A percentile compares a stretch with the other conserved stretches of the same genome.
phyloP scores from a whole-genome alignment of 2,888 invertebrate genomes.

The Hydriomena furcata region DNA sequence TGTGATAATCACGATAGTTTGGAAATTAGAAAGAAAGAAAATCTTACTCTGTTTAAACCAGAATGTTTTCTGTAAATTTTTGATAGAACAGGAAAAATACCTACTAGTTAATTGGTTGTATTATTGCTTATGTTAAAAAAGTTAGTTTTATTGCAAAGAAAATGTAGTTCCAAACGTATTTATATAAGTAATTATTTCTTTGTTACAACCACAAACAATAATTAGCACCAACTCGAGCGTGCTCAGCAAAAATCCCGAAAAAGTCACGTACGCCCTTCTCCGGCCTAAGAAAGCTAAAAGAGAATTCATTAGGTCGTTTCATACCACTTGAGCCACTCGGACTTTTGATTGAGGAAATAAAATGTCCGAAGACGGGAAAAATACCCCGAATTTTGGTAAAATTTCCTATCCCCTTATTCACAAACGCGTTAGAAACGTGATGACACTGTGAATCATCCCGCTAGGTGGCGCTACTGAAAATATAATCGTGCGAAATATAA shows the following conservation, averaged over 20 bases:
- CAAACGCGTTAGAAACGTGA: not conserved
- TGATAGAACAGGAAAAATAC: too few species aligned
- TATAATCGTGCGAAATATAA: too few species aligned
- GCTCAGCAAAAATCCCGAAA: conserved; percentile 32
- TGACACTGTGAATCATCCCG: too few species aligned
- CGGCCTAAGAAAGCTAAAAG: conserved; percentile 53
- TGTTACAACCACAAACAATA: conserved; percentile 5
- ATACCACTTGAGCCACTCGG: conserved; percentile 71
- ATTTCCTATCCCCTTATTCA: not conserved
- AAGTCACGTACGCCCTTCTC: conserved; percentile 48
- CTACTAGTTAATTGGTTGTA: too few species aligned
- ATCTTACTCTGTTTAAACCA: too few species aligned
- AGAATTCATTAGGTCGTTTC: conserved; percentile 77
- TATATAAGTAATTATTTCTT: too few species aligned
- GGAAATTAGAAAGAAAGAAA: too few species aligned
- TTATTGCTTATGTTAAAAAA: too few species aligned
- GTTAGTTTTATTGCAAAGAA: too few species aligned
- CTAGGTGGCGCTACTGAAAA: too few species aligned
- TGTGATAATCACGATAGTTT: not conserved
- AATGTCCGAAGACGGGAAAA: conserved; percentile 49
- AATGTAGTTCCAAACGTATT: too few species aligned
- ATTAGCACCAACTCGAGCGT: conserved; percentile 19
- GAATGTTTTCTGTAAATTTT: too few species aligned
- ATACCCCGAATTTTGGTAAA: conserved; percentile 24
- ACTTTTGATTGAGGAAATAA: conserved; percentile 80